These are phyloP conservation scores for Steinernema feltiae DNA, from an alignment of 1,140 invertebrate species.

Conservation along the genomic window DNA sequence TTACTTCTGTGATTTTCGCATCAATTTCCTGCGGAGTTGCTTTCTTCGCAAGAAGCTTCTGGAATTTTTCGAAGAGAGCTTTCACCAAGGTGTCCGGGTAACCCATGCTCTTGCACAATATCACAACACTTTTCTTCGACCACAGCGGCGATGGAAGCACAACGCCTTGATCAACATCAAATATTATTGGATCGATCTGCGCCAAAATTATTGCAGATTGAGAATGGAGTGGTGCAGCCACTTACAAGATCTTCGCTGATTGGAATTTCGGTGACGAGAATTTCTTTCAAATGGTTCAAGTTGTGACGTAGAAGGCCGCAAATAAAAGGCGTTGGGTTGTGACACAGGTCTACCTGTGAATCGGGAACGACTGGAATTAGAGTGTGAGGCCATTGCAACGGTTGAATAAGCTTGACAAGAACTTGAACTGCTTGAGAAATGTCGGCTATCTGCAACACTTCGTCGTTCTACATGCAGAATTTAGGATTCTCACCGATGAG, in stretches of 20 bases:
- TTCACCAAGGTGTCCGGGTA: slow-evolving; percentile 8
- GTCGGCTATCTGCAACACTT: background rate
- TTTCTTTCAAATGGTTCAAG: slow-evolving; percentile 18
- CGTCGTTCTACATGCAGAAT: too few species aligned
- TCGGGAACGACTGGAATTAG: slow-evolving; percentile 31
- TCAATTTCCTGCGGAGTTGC: background rate
- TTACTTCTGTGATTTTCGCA: slow-evolving; percentile 16
- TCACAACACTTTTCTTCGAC: slow-evolving; percentile 16
- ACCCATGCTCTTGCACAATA: slow-evolving; percentile 16
- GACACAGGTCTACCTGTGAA: slow-evolving; percentile 25
- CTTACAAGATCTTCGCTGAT: background rate
- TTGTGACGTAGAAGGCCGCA: slow-evolving; percentile 28
- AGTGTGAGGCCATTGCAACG: slow-evolving; percentile 29
- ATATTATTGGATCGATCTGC: slow-evolving; percentile 23
- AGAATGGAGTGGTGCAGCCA: background rate
- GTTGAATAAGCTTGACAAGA: slow-evolving; percentile 15
- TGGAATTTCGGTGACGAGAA: slow-evolving; percentile 15
- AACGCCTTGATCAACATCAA: slow-evolving; percentile 23
- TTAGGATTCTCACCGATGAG: background rate
- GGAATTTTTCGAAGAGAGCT: slow-evolving; percentile 12
- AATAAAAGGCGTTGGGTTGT: slow-evolving; percentile 29
- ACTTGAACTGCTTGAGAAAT: slow-evolving; percentile 20
- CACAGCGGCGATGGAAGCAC: slow-evolving; percentile 18
- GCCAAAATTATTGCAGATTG: background rate
- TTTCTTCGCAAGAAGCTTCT: slow-evolving; percentile 11